Conservation (phyloP, 2,797 vertebrate genomes). For the Cirrhinus mrigala region DNA sequence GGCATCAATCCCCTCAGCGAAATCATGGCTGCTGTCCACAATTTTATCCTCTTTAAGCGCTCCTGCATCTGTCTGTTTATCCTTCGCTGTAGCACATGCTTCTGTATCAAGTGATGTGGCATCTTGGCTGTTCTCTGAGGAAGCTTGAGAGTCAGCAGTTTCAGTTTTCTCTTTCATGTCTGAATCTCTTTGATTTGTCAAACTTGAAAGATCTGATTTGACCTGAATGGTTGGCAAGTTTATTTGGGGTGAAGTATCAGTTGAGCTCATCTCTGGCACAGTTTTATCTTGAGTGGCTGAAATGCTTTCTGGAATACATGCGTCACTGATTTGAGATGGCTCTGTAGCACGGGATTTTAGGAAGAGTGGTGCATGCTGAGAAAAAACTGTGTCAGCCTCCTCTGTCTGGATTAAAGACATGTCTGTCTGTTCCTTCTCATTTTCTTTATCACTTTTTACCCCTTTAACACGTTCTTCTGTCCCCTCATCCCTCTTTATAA, state of each 20-base stretch:
- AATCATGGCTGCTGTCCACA: background rate
- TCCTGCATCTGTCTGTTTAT: background rate
- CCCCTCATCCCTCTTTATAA: background rate
- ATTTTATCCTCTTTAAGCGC: background rate
- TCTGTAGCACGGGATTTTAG: background rate
- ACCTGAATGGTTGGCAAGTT: background rate
- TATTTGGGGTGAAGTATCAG: background rate
- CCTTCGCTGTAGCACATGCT: background rate
- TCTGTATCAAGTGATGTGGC: background rate
- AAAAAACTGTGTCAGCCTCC: background rate
- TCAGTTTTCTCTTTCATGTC: background rate
- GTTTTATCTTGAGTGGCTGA: background rate
- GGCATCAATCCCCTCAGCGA: background rate
- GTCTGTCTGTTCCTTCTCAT: background rate
- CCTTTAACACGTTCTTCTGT: background rate
- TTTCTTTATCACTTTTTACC: background rate
- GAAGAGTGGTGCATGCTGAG: background rate
- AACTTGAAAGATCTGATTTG: background rate
- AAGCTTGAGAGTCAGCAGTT: background rate
- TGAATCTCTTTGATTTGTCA: background rate
- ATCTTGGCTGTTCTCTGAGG: background rate
- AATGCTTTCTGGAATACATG: constrained; percentile 3
- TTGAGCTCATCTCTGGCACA: background rate
- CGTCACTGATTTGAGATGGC: background rate
- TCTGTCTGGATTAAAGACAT: background rate